Evolutionary conservation across 2,113 vertebrate species (phyloP).

Genomic region (Phoenicopterus ruber): DNA sequence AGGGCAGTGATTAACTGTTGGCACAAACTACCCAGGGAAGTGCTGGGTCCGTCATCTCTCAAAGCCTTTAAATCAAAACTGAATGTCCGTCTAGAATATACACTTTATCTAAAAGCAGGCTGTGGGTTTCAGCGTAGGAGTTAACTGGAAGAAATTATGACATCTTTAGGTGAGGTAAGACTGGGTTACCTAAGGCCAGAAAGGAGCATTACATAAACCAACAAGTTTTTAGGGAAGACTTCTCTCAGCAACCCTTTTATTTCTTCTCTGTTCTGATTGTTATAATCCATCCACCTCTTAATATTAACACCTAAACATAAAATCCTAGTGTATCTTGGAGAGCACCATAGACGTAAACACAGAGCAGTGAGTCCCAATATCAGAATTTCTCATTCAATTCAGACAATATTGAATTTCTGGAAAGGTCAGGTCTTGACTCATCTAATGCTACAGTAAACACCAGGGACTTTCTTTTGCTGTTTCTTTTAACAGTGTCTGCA

Average conservation of each 20-base stretch:
- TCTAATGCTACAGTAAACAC: not conserved
- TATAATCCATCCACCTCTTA: not conserved
- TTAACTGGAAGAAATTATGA: not conserved
- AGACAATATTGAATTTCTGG: not conserved
- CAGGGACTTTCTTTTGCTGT: not conserved
- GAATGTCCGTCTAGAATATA: not conserved
- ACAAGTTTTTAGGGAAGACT: not conserved
- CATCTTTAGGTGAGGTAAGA: not conserved
- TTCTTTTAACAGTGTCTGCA: not conserved
- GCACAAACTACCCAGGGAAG: not conserved
- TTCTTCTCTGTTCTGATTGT: not conserved
- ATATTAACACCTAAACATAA: not conserved
- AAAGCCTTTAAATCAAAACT: not conserved
- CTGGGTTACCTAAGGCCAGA: not conserved
- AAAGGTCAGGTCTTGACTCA: not conserved
- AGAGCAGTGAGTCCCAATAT: not conserved
- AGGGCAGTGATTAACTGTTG: not conserved
- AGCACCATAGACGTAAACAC: not conserved
- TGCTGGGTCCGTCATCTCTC: not conserved
- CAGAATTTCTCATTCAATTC: not conserved
- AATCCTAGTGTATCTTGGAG: not conserved
- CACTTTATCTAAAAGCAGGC: not conserved
- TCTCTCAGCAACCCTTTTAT: not conserved
- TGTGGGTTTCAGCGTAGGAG: not conserved
- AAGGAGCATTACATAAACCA: not conserved